Conservation (phyloP, 2,797 vertebrate species). For the Microctenopoma stevenorrisi region DNA sequence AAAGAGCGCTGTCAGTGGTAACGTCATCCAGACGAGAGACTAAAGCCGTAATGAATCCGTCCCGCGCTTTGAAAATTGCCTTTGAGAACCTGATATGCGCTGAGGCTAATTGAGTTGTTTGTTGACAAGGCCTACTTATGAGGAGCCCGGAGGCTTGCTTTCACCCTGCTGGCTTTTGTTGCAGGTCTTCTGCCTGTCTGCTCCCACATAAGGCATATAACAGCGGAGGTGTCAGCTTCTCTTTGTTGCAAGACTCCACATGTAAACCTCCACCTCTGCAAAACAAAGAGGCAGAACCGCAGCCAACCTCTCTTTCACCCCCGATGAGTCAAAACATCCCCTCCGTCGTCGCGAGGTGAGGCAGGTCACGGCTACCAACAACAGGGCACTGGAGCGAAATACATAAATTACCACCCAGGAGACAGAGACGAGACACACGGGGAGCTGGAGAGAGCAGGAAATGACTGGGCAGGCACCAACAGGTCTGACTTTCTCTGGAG, state of each 20-base stretch:
- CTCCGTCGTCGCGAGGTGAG: slow-evolving; percentile 2
- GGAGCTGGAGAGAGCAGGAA: slow-evolving; percentile 21
- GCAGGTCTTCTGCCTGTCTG: slow-evolving; percentile 22
- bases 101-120: slow-evolving; percentile 44
- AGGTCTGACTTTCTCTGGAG: slow-evolving; percentile 33
- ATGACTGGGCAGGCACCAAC: slow-evolving; percentile 2
- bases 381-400: slow-evolving; percentile 26
- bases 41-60: slow-evolving; percentile 28
- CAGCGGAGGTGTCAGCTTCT: slow-evolving; percentile 24
- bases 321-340: slow-evolving; percentile 28
- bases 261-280: slow-evolving; percentile 7
- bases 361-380: slow-evolving; percentile 40
- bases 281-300: slow-evolving; percentile 32
- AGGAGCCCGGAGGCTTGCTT: slow-evolving; percentile 14
- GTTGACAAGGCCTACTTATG: slow-evolving; percentile 23
- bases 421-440: slow-evolving; percentile 31
- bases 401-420: slow-evolving; percentile 34
- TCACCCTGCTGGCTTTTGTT: slow-evolving; percentile 25
- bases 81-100: slow-evolving; percentile 53
- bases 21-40: slow-evolving; percentile 3
- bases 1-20: slow-evolving; percentile 26
- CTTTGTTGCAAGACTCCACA: slow-evolving; percentile 38
- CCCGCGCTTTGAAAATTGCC: slow-evolving; percentile 39
- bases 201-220: neutral
- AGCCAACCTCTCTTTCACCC: slow-evolving; percentile 46